A percentile compares a stretch with the other conserved stretches of the same genome.
phyloP scores from a whole-genome alignment of 2,797 vertebrate genomes.

The Pseudochromis fuscus region DNA sequence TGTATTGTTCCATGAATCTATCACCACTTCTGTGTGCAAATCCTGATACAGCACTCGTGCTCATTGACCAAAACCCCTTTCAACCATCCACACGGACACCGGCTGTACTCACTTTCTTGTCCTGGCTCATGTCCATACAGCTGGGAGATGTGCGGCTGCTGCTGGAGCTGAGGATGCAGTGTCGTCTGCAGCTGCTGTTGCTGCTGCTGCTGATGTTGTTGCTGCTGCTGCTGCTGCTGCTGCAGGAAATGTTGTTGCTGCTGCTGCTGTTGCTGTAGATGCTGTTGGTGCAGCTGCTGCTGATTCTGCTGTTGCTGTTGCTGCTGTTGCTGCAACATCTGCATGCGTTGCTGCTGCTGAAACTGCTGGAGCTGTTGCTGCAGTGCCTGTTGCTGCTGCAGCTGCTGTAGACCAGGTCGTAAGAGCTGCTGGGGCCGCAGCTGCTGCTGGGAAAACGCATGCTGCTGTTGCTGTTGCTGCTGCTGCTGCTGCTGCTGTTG shows the following conservation, averaged over 20 bases:
- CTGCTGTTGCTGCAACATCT: slow-evolving; percentile 86
- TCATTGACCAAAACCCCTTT: no score
- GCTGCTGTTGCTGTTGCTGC: slow-evolving; percentile 84
- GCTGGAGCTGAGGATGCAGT: slow-evolving; percentile 82
- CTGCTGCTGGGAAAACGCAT: slow-evolving; percentile 83
- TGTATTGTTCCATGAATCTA: background rate
- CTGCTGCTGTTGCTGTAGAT: slow-evolving; percentile 76
- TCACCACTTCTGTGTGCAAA: no score
- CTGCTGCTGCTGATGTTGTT: slow-evolving; percentile 74
- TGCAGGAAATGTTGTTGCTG: slow-evolving; percentile 79
- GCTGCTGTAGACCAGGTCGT: slow-evolving; percentile 85
- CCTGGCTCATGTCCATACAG: slow-evolving; percentile 94
- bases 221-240: slow-evolving; percentile 77
- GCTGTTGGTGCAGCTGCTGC: slow-evolving; percentile 79
- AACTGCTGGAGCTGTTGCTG: slow-evolving; percentile 83
- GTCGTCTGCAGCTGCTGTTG: slow-evolving; percentile 83
- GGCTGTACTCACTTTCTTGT: slow-evolving; percentile 89
- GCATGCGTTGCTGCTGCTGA: slow-evolving; percentile 85
- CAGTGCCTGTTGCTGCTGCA: slow-evolving; percentile 86
- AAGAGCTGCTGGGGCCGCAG: slow-evolving; percentile 87
- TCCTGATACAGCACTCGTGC: no score
- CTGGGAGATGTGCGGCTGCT: slow-evolving; percentile 83
- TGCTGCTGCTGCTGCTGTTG: slow-evolving; percentile 82
- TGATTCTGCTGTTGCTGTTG: slow-evolving; percentile 84
- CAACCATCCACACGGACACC: background rate